These are phyloP conservation scores for Oryzias curvinotus DNA, from an alignment of 2,113 vertebrate genomes.

Conservation along the genomic window DNA sequence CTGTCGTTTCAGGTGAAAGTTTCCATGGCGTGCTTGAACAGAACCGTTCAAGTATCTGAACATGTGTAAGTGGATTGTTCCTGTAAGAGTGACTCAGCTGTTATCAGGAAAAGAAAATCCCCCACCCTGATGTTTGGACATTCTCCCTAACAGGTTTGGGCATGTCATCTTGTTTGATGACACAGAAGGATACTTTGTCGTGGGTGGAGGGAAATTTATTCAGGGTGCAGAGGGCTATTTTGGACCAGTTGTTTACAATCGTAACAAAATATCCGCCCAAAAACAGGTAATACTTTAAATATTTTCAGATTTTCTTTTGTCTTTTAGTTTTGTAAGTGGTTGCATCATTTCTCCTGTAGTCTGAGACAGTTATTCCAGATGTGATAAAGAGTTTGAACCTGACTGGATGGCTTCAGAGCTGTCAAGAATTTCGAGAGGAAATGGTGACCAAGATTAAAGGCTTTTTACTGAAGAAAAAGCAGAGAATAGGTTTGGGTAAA, in stretches of 20 bases:
- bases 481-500: slow-evolving; percentile 52
- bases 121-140: neutral
- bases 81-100: neutral
- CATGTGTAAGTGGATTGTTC: slow-evolving; percentile 55
- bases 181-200: slow-evolving; percentile 76
- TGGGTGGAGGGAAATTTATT: slow-evolving; percentile 75
- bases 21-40: slow-evolving; percentile 58
- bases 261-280: slow-evolving; percentile 55
- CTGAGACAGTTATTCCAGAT: slow-evolving; percentile 58
- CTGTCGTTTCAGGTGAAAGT: slow-evolving; percentile 59
- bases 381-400: slow-evolving; percentile 60
- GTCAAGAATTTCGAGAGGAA: slow-evolving; percentile 63
- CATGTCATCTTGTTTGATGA: slow-evolving; percentile 66
- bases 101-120: neutral
- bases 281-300: slow-evolving; percentile 46
- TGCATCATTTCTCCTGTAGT: slow-evolving; percentile 46
- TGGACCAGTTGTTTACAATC: slow-evolving; percentile 73
- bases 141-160: slow-evolving; percentile 51
- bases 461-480: slow-evolving; percentile 30
- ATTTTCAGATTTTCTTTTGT: neutral
- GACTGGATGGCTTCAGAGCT: slow-evolving; percentile 69
- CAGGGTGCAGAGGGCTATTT: slow-evolving; percentile 73
- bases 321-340: neutral
- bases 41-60: slow-evolving; percentile 18
- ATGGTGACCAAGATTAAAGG: slow-evolving; percentile 49